Evolutionary conservation across 2,888 invertebrate genomes (phyloP), one percentile per base, ranked within the genome.

Genomic region (Dasysyrphus albostriatus): DNA sequence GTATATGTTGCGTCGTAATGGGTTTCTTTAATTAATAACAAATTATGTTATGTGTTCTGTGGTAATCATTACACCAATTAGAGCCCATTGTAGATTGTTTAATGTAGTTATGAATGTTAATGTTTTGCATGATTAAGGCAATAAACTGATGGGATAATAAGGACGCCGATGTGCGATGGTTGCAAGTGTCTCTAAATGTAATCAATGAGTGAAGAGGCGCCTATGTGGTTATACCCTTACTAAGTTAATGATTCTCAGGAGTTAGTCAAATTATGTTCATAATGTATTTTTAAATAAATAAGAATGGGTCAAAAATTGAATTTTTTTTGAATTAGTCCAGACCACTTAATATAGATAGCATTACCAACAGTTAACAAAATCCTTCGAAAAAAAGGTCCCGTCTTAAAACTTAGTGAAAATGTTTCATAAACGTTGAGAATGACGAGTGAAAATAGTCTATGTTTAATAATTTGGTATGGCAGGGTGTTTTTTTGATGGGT

Each of bases 21-120:
- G 58, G 67, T 65, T 69, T 51, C 82, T 87, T 83, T 87, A 83
- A 83, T 87, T 87, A 83, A 83, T 87, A 83, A 87, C 87, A 87
- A 87, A 83, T 83, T 87, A 83, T 83, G 85, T 70, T 70, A 54
- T 75, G 87, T 78, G 65, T 79, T 83, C 42, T 70, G 74, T 61
- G 78, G 74, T 79, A 83, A 79, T 87, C 70, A 79, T 79, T 78
- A 75, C 72, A 83, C 63, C 83, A 82, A 82, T 87, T 87, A 83
- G 82, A 56, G 56, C 37, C 82, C 65, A 78, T 83, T 83, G 78
- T 77, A 59, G 82, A 73, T 69, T 63, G 59, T 74, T 74, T 74
- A 61, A 61, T 42, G 61, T 61, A 74, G 83, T 67, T 78, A 83
- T 83, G 78, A 78, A 83, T 83, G 83, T 56, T 83, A 78, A 78